Percentiles rank a stretch among this genome's conserved stretches.
Evolutionary conservation across 2,113 vertebrate genomes (phyloP).

Genomic region (Falcunculus frontatus): DNA sequence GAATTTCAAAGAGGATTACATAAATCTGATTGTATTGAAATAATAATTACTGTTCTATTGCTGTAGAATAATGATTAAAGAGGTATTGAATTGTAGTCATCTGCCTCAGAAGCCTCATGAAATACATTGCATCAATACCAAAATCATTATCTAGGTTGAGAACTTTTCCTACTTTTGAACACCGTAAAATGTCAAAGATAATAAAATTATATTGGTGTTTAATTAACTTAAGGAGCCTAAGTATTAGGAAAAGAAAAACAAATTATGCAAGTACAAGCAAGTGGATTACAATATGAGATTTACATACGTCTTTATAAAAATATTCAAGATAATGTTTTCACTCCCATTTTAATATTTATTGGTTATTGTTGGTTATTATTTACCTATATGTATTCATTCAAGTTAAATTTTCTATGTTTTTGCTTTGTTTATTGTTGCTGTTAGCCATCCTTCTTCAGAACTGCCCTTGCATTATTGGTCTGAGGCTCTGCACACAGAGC

Average conservation of each 20-base stretch:
- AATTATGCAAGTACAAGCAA: background rate
- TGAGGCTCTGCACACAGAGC: background rate
- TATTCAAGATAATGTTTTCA: background rate
- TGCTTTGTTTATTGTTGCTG: background rate
- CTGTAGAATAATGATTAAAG: background rate
- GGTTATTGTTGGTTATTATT: no score
- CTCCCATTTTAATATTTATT: background rate
- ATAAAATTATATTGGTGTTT: background rate
- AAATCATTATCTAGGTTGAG: background rate
- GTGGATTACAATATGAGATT: background rate
- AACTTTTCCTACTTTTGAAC: background rate
- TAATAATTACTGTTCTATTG: background rate
- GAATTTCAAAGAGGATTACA: background rate
- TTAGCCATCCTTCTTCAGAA: background rate
- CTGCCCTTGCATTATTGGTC: background rate
- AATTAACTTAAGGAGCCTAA: background rate
- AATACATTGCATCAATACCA: background rate
- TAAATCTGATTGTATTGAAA: background rate
- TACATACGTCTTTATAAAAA: background rate
- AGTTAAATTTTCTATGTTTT: background rate
- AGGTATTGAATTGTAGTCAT: background rate
- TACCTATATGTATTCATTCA: background rate
- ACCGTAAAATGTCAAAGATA: background rate
- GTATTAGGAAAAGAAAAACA: background rate
- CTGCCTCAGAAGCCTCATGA: background rate